Evolutionary conservation across 2,113 vertebrate species (phyloP).

Genomic region (Myocastor coypus): DNA sequence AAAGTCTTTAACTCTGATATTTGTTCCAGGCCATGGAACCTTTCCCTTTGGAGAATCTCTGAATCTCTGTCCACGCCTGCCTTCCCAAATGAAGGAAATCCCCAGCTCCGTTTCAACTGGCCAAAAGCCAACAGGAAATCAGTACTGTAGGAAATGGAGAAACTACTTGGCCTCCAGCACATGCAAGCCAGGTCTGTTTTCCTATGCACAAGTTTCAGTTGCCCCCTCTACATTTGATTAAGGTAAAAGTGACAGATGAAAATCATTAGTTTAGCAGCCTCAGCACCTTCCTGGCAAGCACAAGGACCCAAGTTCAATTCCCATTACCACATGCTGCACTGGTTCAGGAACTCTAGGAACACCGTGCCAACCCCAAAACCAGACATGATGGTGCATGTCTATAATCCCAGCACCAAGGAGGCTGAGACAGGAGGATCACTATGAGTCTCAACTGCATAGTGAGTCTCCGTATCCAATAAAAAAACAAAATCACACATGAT

Average conservation of each 20-base stretch:
- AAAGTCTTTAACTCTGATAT: neutral
- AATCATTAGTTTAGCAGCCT: neutral
- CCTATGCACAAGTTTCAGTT: neutral
- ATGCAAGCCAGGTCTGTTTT: neutral
- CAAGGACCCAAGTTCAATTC: no score
- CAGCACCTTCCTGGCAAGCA: no score
- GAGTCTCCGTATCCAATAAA: no score
- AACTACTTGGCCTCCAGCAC: constrained; percentile 1
- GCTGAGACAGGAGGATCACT: no score
- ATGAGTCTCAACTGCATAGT: no score
- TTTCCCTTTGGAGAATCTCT: neutral
- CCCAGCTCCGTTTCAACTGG: neutral
- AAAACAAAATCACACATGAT: neutral
- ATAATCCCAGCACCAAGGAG: no score
- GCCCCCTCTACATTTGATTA: neutral
- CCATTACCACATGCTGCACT: no score
- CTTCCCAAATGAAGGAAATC: neutral
- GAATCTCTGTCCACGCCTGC: neutral
- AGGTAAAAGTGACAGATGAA: neutral
- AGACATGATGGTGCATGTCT: no score
- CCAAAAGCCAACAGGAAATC: neutral
- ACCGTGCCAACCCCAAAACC: no score
- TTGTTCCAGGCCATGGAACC: neutral
- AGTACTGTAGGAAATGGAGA: neutral
- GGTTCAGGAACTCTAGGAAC: no score